These are phyloP conservation scores for Diarsia dahlii DNA, from an alignment of 2,888 invertebrate species.

Conservation along the genomic window DNA sequence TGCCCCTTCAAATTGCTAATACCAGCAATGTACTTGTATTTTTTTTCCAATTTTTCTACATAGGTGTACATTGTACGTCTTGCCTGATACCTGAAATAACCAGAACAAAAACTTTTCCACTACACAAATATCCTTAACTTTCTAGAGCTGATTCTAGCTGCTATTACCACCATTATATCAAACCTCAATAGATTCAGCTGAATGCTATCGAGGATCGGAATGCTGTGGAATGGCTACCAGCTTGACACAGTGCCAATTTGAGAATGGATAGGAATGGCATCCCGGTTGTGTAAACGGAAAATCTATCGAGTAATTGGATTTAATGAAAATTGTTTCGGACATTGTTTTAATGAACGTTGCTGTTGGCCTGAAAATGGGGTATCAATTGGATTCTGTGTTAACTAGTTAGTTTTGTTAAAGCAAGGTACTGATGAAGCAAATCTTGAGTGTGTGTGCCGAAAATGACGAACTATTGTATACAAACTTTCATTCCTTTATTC, in stretches of 20 bases:
- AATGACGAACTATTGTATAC: background rate
- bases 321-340: slow-evolving; percentile 32
- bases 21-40: too few relatives aligned
- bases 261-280: slow-evolving; percentile 27
- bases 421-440: background rate
- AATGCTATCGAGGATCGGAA: slow-evolving; percentile 41
- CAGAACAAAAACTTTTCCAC: slow-evolving; percentile 38
- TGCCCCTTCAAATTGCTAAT: too few relatives aligned
- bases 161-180: slow-evolving; percentile 52
- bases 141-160: slow-evolving; percentile 13
- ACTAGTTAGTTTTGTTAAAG: background rate
- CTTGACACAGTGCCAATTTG: slow-evolving; percentile 52
- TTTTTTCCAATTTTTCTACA: too few relatives aligned
- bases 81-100: too few relatives aligned
- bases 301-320: slow-evolving; percentile 29
- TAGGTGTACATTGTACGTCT: too few relatives aligned
- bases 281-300: slow-evolving; percentile 7
- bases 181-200: slow-evolving; percentile 45
- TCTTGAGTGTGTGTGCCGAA: background rate
- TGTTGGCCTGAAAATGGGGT: background rate
- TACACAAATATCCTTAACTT: slow-evolving; percentile 4
- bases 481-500: too few relatives aligned
- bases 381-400: background rate
- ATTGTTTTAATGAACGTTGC: slow-evolving; percentile 26
- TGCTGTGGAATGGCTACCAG: slow-evolving; percentile 16